Base-by-base conservation (phyloP, 1,140 invertebrate genomes). In the Dreissena polymorpha region DNA sequence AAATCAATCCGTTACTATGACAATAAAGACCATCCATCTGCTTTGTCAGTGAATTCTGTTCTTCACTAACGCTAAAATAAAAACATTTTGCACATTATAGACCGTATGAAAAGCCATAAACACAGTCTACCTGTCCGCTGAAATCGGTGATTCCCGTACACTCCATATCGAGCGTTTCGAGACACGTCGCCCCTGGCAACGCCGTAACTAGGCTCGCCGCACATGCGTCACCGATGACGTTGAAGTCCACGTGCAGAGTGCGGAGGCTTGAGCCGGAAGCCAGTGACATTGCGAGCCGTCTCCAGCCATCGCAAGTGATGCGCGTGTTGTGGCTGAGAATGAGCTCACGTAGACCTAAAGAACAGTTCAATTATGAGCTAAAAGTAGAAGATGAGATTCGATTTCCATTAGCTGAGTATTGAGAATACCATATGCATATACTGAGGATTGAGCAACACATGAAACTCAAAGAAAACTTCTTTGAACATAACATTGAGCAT, bases 81-180 rank as follows among this genome's bases (percentile, higher is more conserved):
- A n/a, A n/a, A n/a, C n/a, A n/a, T n/a, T n/a, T n/a, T n/a, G n/a
- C n/a, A n/a, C n/a, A n/a, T n/a, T n/a, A n/a, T n/a, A n/a, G n/a
- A n/a, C n/a, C n/a, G n/a, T n/a, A n/a, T n/a, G n/a, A n/a, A n/a
- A n/a, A n/a, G n/a, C n/a, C n/a, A n/a, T n/a, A n/a, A n/a, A n/a
- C n/a, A n/a, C n/a, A n/a, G n/a, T n/a, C n/a, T n/a, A 78, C 76
- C 50, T 78, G 50, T 2, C 63, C 76, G 10, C 64, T 67, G 39
- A 53, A 29, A 18, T 78, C 76, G 7, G 76, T 78, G 50, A 78
- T 78, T 29, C 65, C 76, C 25, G 76, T 78, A 39, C 76, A 78
- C 69, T 78, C 76, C 50, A 78, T n/a, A 69, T 78, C 67, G 18
- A 78, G 76, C 39, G 23, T 68, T 23, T 78, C 64, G 12, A 78